Percentiles rank a stretch among this genome's conserved stretches.
Conservation (phyloP, 2,797 vertebrate species). For the Microcaecilia unicolor region DNA sequence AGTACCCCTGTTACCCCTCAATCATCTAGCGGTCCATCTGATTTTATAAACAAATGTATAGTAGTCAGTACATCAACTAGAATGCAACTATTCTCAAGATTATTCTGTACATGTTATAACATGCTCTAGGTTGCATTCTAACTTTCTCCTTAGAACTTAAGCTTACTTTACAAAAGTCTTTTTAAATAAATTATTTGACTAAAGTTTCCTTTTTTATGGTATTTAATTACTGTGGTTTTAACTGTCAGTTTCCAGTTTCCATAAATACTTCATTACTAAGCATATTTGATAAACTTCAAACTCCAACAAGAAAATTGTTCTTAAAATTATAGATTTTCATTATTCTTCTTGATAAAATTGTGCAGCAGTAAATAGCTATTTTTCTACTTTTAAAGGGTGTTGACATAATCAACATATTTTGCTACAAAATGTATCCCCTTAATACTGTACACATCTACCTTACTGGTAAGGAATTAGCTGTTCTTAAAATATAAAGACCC, state of each 20-base stretch:
- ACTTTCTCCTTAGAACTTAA: slow-evolving; percentile 71
- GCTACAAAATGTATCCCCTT: slow-evolving; percentile 50
- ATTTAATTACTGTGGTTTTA: slow-evolving; percentile 45
- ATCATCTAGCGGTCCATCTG: no score
- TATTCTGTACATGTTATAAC: slow-evolving; percentile 86
- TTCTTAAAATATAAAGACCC: slow-evolving; percentile 10
- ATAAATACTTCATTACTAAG: no score
- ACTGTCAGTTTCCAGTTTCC: slow-evolving; percentile 53
- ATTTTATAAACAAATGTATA: slow-evolving; percentile 51
- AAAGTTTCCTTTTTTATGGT: slow-evolving; percentile 59
- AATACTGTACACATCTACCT: slow-evolving; percentile 63
- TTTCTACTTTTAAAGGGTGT: slow-evolving; percentile 52
- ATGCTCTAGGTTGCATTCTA: slow-evolving; percentile 88
- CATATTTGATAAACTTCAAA: slow-evolving; percentile 60
- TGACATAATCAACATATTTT: slow-evolving; percentile 39
- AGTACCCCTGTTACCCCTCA: no score
- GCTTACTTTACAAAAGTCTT: slow-evolving; percentile 53
- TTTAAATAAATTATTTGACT: slow-evolving; percentile 56
- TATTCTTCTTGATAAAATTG: slow-evolving; percentile 57
- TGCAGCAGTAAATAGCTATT: slow-evolving; percentile 40
- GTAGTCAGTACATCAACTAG: slow-evolving; percentile 74
- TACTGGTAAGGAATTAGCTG: slow-evolving; percentile 39
- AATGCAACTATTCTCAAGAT: slow-evolving; percentile 75
- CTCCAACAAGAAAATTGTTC: slow-evolving; percentile 58
- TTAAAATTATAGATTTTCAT: no score